Percentiles rank a stretch among this genome's conserved stretches.
These are phyloP conservation scores for Pissodes strobi DNA, from an alignment of 1,140 invertebrate species.

Conservation along the genomic window DNA sequence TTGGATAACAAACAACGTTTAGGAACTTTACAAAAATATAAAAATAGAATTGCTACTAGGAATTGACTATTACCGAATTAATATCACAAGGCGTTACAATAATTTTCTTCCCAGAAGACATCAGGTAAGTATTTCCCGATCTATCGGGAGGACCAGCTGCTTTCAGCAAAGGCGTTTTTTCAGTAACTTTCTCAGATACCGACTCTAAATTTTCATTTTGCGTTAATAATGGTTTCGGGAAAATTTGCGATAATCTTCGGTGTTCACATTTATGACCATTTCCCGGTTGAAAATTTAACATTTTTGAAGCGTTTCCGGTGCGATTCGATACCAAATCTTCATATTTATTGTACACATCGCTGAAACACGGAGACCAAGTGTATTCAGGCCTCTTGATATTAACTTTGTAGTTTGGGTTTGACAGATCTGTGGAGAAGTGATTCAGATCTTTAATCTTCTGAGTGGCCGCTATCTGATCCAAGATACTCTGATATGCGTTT, in stretches of 20 bases:
- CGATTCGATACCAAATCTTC: background rate
- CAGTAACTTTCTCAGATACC: conserved; percentile 2
- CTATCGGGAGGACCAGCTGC: background rate
- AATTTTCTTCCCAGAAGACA: conserved; percentile 33
- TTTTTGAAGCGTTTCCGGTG: background rate
- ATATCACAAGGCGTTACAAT: conserved; percentile 39
- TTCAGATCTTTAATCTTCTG: conserved; percentile 21
- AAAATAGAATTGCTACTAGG: too few relatives aligned
- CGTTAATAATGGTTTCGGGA: conserved; percentile 14
- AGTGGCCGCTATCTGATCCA: background rate
- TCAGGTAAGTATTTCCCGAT: background rate
- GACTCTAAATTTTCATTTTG: conserved; percentile 11
- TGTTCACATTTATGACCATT: background rate
- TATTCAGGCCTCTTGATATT: conserved; percentile 27
- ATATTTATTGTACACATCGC: background rate
- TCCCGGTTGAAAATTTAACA: background rate
- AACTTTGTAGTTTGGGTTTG: conserved; percentile 28
- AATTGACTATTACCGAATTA: too few relatives aligned
- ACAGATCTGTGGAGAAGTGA: conserved; percentile 34
- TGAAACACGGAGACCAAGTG: conserved; percentile 40
- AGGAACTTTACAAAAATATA: too few relatives aligned
- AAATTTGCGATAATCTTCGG: conserved; percentile 34
- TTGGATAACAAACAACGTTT: too few relatives aligned
- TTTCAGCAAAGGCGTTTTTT: conserved; percentile 18
- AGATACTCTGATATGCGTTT: conserved; percentile 11